Evolutionary conservation across 2,888 invertebrate genomes (phyloP).

Genomic region (Graphium colonna): DNA sequence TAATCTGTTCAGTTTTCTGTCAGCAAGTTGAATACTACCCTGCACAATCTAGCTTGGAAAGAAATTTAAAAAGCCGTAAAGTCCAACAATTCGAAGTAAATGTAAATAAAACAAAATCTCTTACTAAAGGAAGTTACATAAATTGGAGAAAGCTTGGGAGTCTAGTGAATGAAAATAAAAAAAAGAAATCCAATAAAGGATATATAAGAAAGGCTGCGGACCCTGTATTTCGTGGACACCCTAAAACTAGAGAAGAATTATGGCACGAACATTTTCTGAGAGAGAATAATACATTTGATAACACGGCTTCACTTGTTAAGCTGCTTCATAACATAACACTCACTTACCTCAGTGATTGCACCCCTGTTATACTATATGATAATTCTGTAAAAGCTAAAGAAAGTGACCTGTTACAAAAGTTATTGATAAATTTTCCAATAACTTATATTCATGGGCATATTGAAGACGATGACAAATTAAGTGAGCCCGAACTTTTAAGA

Average conservation of each 20-base stretch:
- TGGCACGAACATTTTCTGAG: slow-evolving; percentile 75
- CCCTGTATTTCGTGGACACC: slow-evolving; percentile 77
- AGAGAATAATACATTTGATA: slow-evolving; percentile 57
- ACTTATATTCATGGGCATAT: slow-evolving; percentile 83
- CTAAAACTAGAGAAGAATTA: slow-evolving; percentile 78
- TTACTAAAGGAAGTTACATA: neutral
- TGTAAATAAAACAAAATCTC: neutral
- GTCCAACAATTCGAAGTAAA: too few species aligned
- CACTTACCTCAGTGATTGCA: slow-evolving; percentile 82
- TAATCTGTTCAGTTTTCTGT: slow-evolving; percentile 26
- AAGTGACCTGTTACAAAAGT: slow-evolving; percentile 76
- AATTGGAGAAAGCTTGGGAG: neutral
- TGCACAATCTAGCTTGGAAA: slow-evolving; percentile 37
- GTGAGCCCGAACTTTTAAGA: slow-evolving; percentile 63
- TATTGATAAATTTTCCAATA: slow-evolving; percentile 79
- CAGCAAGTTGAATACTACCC: slow-evolving; percentile 57
- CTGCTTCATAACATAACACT: slow-evolving; percentile 81
- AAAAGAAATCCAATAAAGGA: slow-evolving; percentile 5
- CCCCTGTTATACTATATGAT: slow-evolving; percentile 85
- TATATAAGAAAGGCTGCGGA: slow-evolving; percentile 60
- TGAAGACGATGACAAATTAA: slow-evolving; percentile 63
- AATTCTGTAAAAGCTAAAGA: slow-evolving; percentile 76
- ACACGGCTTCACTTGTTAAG: slow-evolving; percentile 80
- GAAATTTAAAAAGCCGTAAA: neutral
- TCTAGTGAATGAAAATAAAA: neutral